Base-by-base conservation (phyloP, 2,888 invertebrate species). In the Pachliopta kotzebuea region DNA sequence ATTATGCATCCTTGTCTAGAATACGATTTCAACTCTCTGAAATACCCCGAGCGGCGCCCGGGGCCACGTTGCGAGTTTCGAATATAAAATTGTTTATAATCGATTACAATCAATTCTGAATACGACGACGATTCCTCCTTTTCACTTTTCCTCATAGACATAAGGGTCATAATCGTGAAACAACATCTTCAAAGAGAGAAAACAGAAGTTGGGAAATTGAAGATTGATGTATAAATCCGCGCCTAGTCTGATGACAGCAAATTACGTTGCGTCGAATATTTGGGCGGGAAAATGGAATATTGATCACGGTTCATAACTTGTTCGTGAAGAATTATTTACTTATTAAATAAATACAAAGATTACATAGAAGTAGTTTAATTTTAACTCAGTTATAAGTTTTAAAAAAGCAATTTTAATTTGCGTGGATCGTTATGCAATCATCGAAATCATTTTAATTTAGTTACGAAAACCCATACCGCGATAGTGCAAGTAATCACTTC, bases 221-320 rank as follows among this genome's bases (percentile, higher is more conserved):
- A 81, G 83, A 86, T 88, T 88, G 81, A 84, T 86, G 83, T 75
- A 74, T 78, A 80, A 81, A 78, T 85, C 77, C 72, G 74, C 72
- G 73, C 77, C 77, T 71, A 76, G 74, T 72, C 78, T 83, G 87
- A 84, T 84, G 85, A 88, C 80, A 82, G 77, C 74, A 80, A 78
- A 86, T 88, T 86, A 80, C 79, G 79, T 81, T 73, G 76, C 76
- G 81, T 79, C 78, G 82, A 83, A 79, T 82, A 83, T 83, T 75
- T 82, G 80, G 84, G 85, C 83, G 81, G 84, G 81, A 86, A 79
- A 83, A 80, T 81, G 74, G 70, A 79, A 78, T 45, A 45, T n/a
- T 45, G 45, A 45, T 45, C 11, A 1, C 45, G n/a, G 4, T 45
- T 1, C 18, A n/a, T 45, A n/a, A 45, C 45, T 45, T n/a, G 11